Base-by-base conservation (phyloP, 2,113 vertebrate species). In the Rousettus leschenaultii region DNA sequence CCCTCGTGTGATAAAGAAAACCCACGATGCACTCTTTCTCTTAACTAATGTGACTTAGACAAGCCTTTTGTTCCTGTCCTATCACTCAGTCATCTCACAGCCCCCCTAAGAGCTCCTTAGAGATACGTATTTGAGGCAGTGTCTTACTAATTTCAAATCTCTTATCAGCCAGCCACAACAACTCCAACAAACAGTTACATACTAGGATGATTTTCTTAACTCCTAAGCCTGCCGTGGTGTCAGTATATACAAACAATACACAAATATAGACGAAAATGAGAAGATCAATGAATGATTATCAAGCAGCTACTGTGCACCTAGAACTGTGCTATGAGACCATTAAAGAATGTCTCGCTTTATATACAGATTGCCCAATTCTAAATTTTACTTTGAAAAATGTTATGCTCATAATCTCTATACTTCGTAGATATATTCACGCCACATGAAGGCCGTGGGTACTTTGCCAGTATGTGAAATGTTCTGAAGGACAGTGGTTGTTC, bases 341-440 rank as follows among this genome's bases (percentile, higher is more conserved):
- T 48, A 38, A 80, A 28, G 53, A 57, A 65, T 45, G 26, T 7
- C 22, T 65, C n/a, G 65, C 51, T 93, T 43, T 35, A 35, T 90
- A 89, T 93, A 94, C 24, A 43, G 35, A 78, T 92, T 68, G 1
- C 8, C 57, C 22, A 43, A 40, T 65, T 94, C 59, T 80, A 83
- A 87, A 28, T 57, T 95, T 96, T 38, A 21, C 51, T 92, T 96
- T 78, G 15, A 45, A 93, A 94, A 65, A 1, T 74, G 10, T 53
- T 89, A 71, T 88, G 61, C 9, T 87, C 43, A 43, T 88, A 95
- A 74, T 90, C 65, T 16, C 68, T 85, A 2, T 33, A 82, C 28
- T 87, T 90, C 70, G 16, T 51, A 38, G 53, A 45, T 48, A 55
- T 45, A 57, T 55, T 91, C 35, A 91, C 79, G 90, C 88, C 82